Evolutionary conservation across 2,888 invertebrate species (phyloP).

Genomic region (Parasteatoda lunata): DNA sequence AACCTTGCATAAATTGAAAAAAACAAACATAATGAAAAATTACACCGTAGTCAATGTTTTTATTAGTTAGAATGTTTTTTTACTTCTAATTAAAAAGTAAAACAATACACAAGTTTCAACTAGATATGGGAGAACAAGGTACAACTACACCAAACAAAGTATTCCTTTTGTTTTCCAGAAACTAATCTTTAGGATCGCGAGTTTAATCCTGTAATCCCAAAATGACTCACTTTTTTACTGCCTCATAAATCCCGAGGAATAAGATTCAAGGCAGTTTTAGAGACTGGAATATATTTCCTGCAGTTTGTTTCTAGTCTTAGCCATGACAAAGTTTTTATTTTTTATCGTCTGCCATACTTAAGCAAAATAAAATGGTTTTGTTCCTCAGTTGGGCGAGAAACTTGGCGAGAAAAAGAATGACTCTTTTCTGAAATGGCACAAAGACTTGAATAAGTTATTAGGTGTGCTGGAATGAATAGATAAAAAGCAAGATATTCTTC

Average conservation of each 20-base stretch:
- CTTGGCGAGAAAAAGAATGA: background rate
- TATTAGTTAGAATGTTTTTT: too few species aligned
- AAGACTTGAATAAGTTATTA: background rate
- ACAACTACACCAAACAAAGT: background rate
- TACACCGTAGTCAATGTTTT: too few species aligned
- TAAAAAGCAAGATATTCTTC: background rate
- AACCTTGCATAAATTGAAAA: too few species aligned
- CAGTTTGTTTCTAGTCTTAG: background rate
- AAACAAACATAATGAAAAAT: too few species aligned
- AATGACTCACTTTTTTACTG: conserved; percentile 5
- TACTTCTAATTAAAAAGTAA: too few species aligned
- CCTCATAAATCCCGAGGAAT: conserved; percentile 3
- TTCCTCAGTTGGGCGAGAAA: background rate
- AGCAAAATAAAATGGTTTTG: conserved; percentile 5
- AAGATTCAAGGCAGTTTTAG: background rate
- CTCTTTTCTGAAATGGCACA: background rate
- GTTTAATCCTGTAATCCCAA: conserved; percentile 2
- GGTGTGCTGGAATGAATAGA: background rate
- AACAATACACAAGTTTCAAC: background rate
- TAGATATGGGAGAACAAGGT: background rate
- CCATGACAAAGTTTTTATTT: background rate
- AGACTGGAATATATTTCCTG: background rate
- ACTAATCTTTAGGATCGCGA: background rate
- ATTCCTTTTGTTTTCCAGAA: background rate
- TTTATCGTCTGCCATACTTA: background rate